phyloP scores from a whole-genome alignment of 2,888 invertebrate species.

The Erebia ligea region DNA sequence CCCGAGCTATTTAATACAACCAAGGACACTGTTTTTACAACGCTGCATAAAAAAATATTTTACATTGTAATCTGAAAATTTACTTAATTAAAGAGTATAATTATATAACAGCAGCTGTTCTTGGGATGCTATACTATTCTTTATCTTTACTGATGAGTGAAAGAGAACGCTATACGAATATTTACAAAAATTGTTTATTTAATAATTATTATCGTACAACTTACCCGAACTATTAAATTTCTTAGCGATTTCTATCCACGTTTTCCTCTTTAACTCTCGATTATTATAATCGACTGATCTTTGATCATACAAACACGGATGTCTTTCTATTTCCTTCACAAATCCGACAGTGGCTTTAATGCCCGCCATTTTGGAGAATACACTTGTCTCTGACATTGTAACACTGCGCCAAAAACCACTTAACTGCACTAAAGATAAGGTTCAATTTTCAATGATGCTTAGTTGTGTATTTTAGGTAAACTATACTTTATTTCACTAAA shows the following conservation, averaged over 20 bases:
- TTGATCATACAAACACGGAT: conserved; percentile 23
- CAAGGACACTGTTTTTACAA: too few species aligned
- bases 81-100: too few species aligned
- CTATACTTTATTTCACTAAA: not conserved
- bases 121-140: too few species aligned
- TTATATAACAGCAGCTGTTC: too few species aligned
- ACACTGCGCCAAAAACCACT: not conserved
- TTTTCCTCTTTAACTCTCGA: conserved; percentile 6
- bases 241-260: conserved; percentile 23
- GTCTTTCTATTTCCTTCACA: conserved; percentile 19
- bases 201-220: not conserved
- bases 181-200: too few species aligned
- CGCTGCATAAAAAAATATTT: too few species aligned
- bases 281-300: conserved; percentile 9
- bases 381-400: not conserved
- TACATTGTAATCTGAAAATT: too few species aligned
- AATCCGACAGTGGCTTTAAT: conserved; percentile 11
- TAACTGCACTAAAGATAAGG: not conserved
- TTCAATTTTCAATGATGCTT: not conserved
- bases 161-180: too few species aligned
- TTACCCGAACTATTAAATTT: conserved; percentile 6
- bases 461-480: not conserved
- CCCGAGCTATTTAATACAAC: too few species aligned
- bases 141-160: too few species aligned
- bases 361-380: conserved; percentile 18